A percentile compares a stretch with the other conserved stretches of the same genome.
Conservation (phyloP, 1,140 invertebrate genomes). For the Contarinia nasturtii region DNA sequence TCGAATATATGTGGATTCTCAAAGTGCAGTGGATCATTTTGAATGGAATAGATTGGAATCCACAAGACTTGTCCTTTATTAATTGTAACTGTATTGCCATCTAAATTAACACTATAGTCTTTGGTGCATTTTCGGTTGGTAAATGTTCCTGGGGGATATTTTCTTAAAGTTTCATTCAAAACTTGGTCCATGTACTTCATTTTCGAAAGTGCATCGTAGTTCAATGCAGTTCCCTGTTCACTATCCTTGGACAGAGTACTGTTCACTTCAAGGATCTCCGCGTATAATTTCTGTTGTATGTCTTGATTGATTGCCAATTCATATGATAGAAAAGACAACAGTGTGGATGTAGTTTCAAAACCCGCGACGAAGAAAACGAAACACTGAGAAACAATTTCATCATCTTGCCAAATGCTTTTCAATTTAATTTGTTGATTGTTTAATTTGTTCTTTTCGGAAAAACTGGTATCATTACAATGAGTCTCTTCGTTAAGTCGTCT, state of each 20-base stretch:
- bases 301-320: conserved; percentile 16
- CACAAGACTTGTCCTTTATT: conserved; percentile 22
- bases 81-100: conserved; percentile 16
- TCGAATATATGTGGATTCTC: conserved; percentile 35
- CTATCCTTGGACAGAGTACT: too few relatives aligned
- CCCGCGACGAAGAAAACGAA: conserved; percentile 41
- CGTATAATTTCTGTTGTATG: conserved; percentile 17
- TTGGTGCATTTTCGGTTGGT: conserved; percentile 30
- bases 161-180: conserved; percentile 33
- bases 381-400: conserved; percentile 40
- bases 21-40: conserved; percentile 36
- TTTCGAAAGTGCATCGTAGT: conserved; percentile 28
- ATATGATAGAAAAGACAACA: conserved; percentile 29
- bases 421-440: conserved; percentile 13
- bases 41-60: conserved; percentile 30
- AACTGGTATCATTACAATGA: conserved; percentile 19
- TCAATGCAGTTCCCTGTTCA: conserved; percentile 11
- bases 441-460: conserved; percentile 26
- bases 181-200: conserved; percentile 47
- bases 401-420: conserved; percentile 27
- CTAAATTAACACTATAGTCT: conserved; percentile 20
- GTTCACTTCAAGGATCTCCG: conserved; percentile 27
- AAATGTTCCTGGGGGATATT: conserved; percentile 28
- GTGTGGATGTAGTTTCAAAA: conserved; percentile 38
- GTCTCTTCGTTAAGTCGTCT: conserved; percentile 13